Base-by-base conservation (phyloP, 1,140 invertebrate genomes). In the Macrostomum lignano region DNA sequence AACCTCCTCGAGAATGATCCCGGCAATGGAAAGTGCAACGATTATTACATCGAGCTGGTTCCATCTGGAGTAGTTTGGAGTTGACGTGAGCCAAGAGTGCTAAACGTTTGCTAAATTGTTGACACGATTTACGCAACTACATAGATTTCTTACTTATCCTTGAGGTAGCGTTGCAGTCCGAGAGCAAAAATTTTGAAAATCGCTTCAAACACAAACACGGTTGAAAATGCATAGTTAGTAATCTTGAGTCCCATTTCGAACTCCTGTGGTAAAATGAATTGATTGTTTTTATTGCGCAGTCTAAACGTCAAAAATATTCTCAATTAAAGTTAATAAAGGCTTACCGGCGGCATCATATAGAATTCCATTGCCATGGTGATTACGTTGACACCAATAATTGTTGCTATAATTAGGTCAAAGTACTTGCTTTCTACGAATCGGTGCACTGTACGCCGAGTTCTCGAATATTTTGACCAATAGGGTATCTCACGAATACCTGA, bases 341-440 rank as follows among this genome's bases (percentile, higher is more conserved):
- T 52, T 56, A 70, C 69, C 42, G 71, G 66, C 23, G 84, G 84
- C 91, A 98, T 98, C 67, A 72, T 74, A 50, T 98, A 94, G 57
- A 88, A 93, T 60, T 98, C 91, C 66, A 93, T 75, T 2, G 88
- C 88, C 91, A 98, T 98, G 21, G 88, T 94, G 21, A 98, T 79
- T 29, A 96, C 86, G 52, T 98, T 98, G 3, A 96, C 64, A 14
- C 88, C 86, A 40, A 98, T 98, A 1, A 98, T 86, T 25, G 78
- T 82, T 11, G 91, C 86, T 29, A 98, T 96, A 2, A 84, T 84
- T 41, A 98, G 61, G 55, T 98, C 91, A 56, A 98, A 98, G 55
- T 98, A 98, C 55, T 96, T 96, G 17, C 82, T 91, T 17, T 79
- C 94, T 17, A 94, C 82, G 19, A 96, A 73, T 39, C 77, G 81